phyloP scores from a whole-genome alignment of 30 jellyfish, hydroid and myxozoan species.

The Pelagia noctiluca region DNA sequence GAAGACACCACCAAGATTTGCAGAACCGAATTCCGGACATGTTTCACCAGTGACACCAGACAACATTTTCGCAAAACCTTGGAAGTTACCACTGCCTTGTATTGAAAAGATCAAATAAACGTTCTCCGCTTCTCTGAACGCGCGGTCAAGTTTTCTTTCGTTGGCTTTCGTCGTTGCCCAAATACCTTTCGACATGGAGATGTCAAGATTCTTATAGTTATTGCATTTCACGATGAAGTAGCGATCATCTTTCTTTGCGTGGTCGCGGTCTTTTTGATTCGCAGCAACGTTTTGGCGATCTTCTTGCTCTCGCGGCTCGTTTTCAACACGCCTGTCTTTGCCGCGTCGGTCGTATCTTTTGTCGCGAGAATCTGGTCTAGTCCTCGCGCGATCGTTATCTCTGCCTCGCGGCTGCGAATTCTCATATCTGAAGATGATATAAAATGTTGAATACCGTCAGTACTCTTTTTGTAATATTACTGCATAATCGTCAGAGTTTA shows the following conservation, averaged over 20 bases:
- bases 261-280: conserved; percentile 16
- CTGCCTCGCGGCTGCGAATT: conserved; percentile 25
- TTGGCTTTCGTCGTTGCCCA: conserved; percentile 98
- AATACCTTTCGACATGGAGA: conserved; percentile 87
- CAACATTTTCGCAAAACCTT: conserved; percentile 89
- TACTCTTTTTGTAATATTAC: too few relatives aligned
- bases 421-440: conserved; percentile 6
- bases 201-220: conserved; percentile 85
- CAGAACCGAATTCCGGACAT: conserved; percentile 90
- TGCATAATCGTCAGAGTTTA: too few relatives aligned
- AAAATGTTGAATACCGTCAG: too few relatives aligned
- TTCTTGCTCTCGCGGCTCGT: conserved; percentile 6
- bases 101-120: conserved; percentile 83
- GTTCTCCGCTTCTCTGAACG: conserved; percentile 70
- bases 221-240: conserved; percentile 91
- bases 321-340: conserved; percentile 2
- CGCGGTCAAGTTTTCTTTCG: conserved; percentile 88
- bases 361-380: conserved; percentile 34
- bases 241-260: conserved; percentile 33
- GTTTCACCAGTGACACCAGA: conserved; percentile 74
- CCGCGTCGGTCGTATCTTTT: conserved; percentile 53
- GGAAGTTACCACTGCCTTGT: conserved; percentile 97
- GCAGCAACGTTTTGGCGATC: conserved; percentile 30
- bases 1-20: conserved; percentile 85
- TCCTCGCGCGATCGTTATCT: conserved; percentile 29